Conservation (phyloP, 1,140 invertebrate species). For the Physella acuta region DNA sequence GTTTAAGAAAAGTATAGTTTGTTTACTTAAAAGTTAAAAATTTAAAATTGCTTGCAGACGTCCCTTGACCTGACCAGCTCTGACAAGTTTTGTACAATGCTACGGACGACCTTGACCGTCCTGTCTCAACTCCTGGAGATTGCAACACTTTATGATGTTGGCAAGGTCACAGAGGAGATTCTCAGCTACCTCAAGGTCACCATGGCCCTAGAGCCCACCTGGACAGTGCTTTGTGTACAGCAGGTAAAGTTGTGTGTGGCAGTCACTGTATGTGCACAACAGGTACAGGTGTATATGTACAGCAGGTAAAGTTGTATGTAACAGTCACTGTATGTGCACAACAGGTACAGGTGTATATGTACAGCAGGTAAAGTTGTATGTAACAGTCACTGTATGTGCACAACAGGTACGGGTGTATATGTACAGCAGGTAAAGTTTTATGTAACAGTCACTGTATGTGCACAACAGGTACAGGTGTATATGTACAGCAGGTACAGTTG, state of each 20-base stretch:
- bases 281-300: slow-evolving; percentile 74
- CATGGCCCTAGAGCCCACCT: slow-evolving; percentile 71
- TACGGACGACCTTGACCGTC: slow-evolving; percentile 69
- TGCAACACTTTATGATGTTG: slow-evolving; percentile 72
- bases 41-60: too few relatives aligned
- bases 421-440: slow-evolving; percentile 68
- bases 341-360: slow-evolving; percentile 75
- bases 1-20: neutral
- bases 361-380: slow-evolving; percentile 65
- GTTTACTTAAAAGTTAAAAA: too few relatives aligned
- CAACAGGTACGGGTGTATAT: slow-evolving; percentile 73
- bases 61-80: slow-evolving; percentile 72
- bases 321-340: too few relatives aligned
- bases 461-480: too few relatives aligned
- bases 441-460: too few relatives aligned
- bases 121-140: slow-evolving; percentile 79
- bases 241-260: slow-evolving; percentile 64
- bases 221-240: slow-evolving; percentile 76
- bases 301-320: slow-evolving; percentile 65
- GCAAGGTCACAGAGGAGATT: slow-evolving; percentile 77
- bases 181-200: slow-evolving; percentile 75
- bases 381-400: too few relatives aligned
- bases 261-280: too few relatives aligned
- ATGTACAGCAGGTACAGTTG: too few relatives aligned
- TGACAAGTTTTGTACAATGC: slow-evolving; percentile 74